phyloP scores from a whole-genome alignment of 2,797 vertebrate genomes.

The Galagoides demidoff region DNA sequence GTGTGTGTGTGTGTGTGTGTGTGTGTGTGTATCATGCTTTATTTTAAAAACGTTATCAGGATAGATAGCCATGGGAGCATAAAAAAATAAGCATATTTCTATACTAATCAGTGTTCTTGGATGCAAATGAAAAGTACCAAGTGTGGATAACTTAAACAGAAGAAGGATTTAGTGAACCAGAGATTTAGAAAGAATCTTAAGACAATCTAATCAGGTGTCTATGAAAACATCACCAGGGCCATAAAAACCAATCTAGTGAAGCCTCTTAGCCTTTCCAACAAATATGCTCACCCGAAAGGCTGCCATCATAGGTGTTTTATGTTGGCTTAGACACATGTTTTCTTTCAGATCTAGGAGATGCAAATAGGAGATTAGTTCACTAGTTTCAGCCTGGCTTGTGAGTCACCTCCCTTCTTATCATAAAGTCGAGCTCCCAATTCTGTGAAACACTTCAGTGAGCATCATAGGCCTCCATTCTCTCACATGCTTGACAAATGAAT shows the following conservation, averaged over 20 bases:
- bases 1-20: no score
- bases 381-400: slow-evolving; percentile 6
- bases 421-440: slow-evolving; percentile 16
- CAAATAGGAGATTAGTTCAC: background rate
- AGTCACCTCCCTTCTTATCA: slow-evolving; percentile 17
- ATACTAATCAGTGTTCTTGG: slow-evolving; percentile 1
- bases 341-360: slow-evolving; percentile 31
- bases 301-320: background rate
- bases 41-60: slow-evolving; percentile 15
- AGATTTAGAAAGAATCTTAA: background rate
- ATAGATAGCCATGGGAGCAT: background rate
- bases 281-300: background rate
- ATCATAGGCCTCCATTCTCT: background rate
- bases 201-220: background rate
- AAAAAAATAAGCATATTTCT: slow-evolving; percentile 18
- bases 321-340: slow-evolving; percentile 9
- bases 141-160: background rate
- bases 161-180: background rate
- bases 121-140: background rate
- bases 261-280: slow-evolving; percentile 1
- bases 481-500: background rate
- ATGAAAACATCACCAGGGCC: background rate
- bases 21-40: background rate
- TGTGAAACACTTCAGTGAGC: background rate
- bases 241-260: background rate